phyloP scores from a whole-genome alignment of 2,113 vertebrate genomes.

The Glareola pratincola region DNA sequence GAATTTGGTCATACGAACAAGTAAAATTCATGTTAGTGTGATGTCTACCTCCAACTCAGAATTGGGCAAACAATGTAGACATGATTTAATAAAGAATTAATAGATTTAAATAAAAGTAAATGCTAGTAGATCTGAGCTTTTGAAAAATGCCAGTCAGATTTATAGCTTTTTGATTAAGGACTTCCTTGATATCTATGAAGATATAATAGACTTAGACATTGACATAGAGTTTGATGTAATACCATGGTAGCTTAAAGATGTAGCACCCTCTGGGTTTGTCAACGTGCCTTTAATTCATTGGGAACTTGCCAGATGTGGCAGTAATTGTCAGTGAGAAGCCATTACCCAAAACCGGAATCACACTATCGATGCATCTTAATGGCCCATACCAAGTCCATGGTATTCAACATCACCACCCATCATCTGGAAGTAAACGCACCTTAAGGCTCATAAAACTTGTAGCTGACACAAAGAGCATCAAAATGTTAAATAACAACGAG shows the following conservation, averaged over 20 bases:
- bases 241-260: neutral
- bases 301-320: neutral
- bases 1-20: neutral
- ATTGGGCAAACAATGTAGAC: neutral
- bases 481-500: neutral
- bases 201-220: neutral
- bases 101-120: neutral
- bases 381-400: neutral
- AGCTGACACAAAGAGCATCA: neutral
- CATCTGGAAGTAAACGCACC: neutral
- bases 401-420: neutral
- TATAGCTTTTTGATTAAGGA: neutral
- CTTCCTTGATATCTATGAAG: neutral
- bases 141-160: neutral
- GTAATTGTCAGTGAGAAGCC: neutral
- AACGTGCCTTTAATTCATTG: neutral
- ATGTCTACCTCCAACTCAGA: neutral
- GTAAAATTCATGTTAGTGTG: neutral
- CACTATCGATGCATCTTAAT: neutral
- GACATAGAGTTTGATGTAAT: neutral
- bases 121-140: neutral
- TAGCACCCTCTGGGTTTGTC: neutral
- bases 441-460: neutral
- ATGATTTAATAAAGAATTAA: neutral
- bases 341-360: neutral